Conservation (phyloP, 2,113 vertebrate genomes). For the Xiphorhynchus elegans region DNA sequence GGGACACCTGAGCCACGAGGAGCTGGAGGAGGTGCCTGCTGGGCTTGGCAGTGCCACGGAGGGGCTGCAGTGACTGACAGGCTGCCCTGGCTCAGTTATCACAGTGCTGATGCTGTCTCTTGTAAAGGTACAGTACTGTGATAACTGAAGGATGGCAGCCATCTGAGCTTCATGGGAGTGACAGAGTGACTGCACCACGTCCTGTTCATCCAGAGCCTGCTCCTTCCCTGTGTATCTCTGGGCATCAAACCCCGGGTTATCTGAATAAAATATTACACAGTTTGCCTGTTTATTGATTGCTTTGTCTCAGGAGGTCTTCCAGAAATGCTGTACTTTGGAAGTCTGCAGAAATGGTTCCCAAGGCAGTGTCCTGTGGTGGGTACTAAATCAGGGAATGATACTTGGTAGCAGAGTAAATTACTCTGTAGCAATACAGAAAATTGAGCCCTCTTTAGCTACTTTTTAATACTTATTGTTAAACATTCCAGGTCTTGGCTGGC, state of each 20-base stretch:
- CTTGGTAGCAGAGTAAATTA: not conserved
- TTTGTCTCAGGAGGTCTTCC: not conserved
- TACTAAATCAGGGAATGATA: fast-evolving
- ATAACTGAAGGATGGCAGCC: constrained; percentile 99
- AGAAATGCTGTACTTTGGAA: not conserved
- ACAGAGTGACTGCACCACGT: not conserved
- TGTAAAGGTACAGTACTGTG: constrained; percentile 99
- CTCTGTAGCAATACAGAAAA: not conserved
- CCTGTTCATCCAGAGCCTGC: not conserved
- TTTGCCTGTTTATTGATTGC: not conserved
- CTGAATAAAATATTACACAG: not conserved
- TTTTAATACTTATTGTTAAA: not conserved
- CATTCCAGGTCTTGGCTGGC: fast-evolving
- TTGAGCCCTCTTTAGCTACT: not conserved
- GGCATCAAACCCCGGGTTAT: fast-evolving
- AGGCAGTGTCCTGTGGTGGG: not conserved
- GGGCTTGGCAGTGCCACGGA: not conserved
- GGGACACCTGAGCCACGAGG: fast-evolving
- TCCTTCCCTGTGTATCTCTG: not conserved
- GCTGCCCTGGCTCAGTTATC: constrained; percentile 99
- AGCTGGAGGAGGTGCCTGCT: not conserved
- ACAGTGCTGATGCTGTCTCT: constrained; percentile 99
- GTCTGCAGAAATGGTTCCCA: not conserved
- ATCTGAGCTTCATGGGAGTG: constrained; percentile 82
- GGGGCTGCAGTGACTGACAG: constrained; percentile 79